Evolutionary conservation across 2,113 vertebrate species (phyloP), one percentile per base, ranked within the genome.

Genomic region (Eretmochelys imbricata): DNA sequence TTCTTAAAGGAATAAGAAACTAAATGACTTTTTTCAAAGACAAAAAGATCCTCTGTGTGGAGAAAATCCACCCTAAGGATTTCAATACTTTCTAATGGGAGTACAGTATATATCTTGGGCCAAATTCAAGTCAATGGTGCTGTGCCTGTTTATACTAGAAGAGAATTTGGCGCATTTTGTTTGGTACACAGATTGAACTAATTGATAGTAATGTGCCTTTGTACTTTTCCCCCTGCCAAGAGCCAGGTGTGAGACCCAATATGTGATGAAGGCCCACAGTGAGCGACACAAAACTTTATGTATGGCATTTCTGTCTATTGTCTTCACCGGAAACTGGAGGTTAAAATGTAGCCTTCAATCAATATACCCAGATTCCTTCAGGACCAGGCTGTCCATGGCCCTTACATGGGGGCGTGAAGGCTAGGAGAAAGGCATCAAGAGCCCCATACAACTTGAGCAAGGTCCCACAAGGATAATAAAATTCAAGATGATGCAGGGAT

Each of bases 121-220:
- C 31, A 85, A 93, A 89, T 50, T 54, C 38, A 85, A 85, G n/a
- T 46, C 10, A 53, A 27, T 54, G 0, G 80, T 89, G 38, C 31
- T 76, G 31, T 62, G 24, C 7, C 35, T 91, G 17, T 2, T 89
- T 87, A 46, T 6, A 89, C 7, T 1, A 92, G 59, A 57, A 84
- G 75, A 19, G n/a, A 89, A 87, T 90, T 90, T 59, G 83, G 2
- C 6, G 89, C 5, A 27, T 92, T 89, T 90, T 6, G 78, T 87
- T 94, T 42, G 25, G 46, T 78, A 78, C 83, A 89, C 1, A 65
- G 6, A 75, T 90, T 75, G 5, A 94, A 1, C 1, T 90, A 89
- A 84, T 25, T 0, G 2, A 57, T 80, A 22, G 9, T 54, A 59
- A 10, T 84, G 1, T 3, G 49, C 29, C 16, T 10, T 27, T 69